Conservation (phyloP, 2,888 invertebrate species). For the Rhodophaea formosa region DNA sequence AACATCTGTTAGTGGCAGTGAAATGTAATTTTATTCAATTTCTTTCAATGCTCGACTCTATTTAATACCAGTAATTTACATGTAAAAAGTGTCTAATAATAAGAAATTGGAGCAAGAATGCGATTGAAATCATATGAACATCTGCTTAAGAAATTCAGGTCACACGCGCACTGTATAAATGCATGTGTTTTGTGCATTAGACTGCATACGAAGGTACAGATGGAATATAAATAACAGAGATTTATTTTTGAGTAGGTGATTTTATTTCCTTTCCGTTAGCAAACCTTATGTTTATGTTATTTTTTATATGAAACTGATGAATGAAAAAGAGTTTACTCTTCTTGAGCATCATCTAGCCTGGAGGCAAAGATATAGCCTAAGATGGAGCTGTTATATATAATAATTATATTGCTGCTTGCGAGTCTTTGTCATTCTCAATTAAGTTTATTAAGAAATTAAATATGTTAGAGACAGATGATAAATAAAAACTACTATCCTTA, state of each 20-base stretch:
- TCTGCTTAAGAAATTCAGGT: slow-evolving; percentile 23
- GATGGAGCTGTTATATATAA: too few species aligned
- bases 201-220: background rate
- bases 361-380: too few species aligned
- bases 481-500: too few species aligned
- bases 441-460: too few species aligned
- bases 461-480: too few species aligned
- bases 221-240: background rate
- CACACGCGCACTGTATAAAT: slow-evolving; percentile 19
- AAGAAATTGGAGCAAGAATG: slow-evolving; percentile 21
- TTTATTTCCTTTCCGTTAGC: too few species aligned
- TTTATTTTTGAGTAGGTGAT: background rate
- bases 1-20: background rate
- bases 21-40: background rate
- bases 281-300: too few species aligned
- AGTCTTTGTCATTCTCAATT: too few species aligned
- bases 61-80: slow-evolving; percentile 18
- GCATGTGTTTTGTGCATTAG: slow-evolving; percentile 17
- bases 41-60: background rate
- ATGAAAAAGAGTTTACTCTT: too few species aligned
- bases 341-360: too few species aligned
- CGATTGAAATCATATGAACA: slow-evolving; percentile 21
- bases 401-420: too few species aligned
- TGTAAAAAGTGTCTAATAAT: slow-evolving; percentile 20
- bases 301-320: too few species aligned